These are phyloP conservation scores for Cryptosula pallasiana DNA, from an alignment of 2,888 invertebrate species.

Conservation along the genomic window DNA sequence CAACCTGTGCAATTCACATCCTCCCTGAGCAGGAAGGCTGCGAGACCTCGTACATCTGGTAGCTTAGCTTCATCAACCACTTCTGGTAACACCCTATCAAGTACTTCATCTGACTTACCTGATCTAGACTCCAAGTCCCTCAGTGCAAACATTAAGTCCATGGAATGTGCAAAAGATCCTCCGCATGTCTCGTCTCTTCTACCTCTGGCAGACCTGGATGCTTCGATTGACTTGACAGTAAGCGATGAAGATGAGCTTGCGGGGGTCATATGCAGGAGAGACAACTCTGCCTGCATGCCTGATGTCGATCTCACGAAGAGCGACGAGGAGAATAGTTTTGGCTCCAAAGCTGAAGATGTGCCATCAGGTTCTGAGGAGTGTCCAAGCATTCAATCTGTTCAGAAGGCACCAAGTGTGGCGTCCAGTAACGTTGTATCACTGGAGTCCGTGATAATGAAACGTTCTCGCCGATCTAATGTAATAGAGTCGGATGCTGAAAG, in stretches of 20 bases:
- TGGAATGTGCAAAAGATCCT: neutral
- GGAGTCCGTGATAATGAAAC: neutral
- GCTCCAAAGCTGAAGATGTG: neutral
- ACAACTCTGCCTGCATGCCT: neutral
- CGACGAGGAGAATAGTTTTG: neutral
- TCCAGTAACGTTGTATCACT: neutral
- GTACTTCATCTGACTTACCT: neutral
- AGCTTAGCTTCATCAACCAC: neutral
- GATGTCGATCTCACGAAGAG: neutral
- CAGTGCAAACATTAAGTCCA: neutral
- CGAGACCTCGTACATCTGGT: neutral
- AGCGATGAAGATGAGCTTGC: conserved; percentile 20
- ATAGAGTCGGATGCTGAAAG: neutral
- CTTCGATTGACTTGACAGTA: neutral
- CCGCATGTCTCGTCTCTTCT: neutral
- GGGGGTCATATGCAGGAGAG: neutral
- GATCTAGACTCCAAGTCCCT: neutral
- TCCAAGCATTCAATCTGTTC: neutral
- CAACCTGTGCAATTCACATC: neutral
- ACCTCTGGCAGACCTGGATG: neutral
- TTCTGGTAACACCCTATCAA: neutral
- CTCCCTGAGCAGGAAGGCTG: neutral
- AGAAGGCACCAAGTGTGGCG: too few species aligned
- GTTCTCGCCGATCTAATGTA: neutral
- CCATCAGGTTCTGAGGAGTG: conserved; percentile 1